Base-by-base conservation (phyloP, 2,888 invertebrate species). In the Apamea crenata region DNA sequence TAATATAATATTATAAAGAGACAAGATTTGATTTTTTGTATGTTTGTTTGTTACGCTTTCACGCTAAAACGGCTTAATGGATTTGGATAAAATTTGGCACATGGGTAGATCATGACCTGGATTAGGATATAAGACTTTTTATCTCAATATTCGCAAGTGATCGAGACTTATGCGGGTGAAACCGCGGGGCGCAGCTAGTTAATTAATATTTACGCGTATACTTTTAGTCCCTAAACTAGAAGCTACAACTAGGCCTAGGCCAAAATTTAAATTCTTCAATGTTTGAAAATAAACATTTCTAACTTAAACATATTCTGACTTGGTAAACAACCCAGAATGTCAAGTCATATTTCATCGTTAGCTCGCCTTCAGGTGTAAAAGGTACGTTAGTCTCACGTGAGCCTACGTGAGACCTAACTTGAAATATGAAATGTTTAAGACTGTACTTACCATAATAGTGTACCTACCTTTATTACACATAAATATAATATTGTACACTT, bases 261-360 rank as follows among this genome's bases (percentile, higher is more conserved):
- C 16, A 59, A 25, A 25, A 4, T 61, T 36, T 69, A 56, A 47
- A 74, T 74, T 68, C 53, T 53, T 53, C 32, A 53, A 50, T 56
- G 53, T 63, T 56, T 59, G 29, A 50, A 69, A 63, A 40, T 81
- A 69, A 63, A 74, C 16, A 56, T 1, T 40, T 70, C 25, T 16
- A 7, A 68, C 59, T 29, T 36, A 12, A 50, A 47, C 53, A 74
- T 68, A 80, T 29, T 44, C 63, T 44, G 25, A 29, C 47, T 74
- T 59, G 47, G 29, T 69, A 65, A 56, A 74, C 56, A 69, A 59
- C 16, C 12, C 6, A 16, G 25, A 75, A 69, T 69, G 6, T 32
- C 36, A 56, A 81, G 25, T 56, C 56, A 25, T 53, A 70, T 36
- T 56, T 56, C 47, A n/a, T 63, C 12, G 16, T 50, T 65, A 65